phyloP scores from a whole-genome alignment of 2,888 invertebrate genomes.

The Rapana venosa region DNA sequence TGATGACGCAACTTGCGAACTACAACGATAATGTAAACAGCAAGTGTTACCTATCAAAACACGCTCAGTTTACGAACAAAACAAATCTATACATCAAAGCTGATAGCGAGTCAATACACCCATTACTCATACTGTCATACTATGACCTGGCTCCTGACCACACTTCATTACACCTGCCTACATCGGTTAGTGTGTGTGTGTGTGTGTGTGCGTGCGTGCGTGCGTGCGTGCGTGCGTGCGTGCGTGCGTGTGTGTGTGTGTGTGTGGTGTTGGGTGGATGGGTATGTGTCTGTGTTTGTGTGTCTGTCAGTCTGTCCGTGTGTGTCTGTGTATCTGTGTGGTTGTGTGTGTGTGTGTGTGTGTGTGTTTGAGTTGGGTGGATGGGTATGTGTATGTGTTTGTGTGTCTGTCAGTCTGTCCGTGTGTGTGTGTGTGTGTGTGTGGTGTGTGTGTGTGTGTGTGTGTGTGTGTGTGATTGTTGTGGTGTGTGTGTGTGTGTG shows the following conservation, averaged over 20 bases:
- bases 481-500: too few species aligned
- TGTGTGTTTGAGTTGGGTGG: too few species aligned
- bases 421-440: background rate
- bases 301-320: background rate
- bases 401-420: background rate
- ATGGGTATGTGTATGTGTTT: background rate
- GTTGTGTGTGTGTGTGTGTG: background rate
- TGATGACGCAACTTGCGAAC: too few species aligned
- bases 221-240: slow-evolving; percentile 9
- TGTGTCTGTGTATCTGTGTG: background rate
- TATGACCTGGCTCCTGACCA: too few species aligned
- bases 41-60: too few species aligned
- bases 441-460: background rate
- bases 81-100: too few species aligned
- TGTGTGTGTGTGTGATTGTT: background rate
- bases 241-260: background rate
- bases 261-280: background rate
- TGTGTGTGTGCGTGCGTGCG: background rate
- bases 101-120: too few species aligned
- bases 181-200: background rate
- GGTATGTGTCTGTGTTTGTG: background rate
- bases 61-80: too few species aligned
- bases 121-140: too few species aligned
- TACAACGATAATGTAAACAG: too few species aligned
- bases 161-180: background rate